A percentile compares a stretch with the other conserved stretches of the same genome.
Conservation (phyloP, 1,140 invertebrate species). For the Thaumetopoea pityocampa region DNA sequence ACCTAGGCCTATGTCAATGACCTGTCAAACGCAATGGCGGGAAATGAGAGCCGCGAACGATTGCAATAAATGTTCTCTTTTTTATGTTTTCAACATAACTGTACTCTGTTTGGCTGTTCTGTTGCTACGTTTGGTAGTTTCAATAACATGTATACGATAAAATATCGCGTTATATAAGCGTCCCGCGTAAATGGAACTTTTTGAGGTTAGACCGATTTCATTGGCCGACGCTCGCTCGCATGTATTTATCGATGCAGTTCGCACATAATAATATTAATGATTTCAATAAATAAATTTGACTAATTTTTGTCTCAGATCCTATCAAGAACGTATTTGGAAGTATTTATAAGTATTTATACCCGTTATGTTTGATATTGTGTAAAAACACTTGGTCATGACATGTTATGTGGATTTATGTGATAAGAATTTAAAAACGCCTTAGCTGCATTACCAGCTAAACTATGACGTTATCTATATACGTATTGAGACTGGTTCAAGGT, state of each 20-base stretch:
- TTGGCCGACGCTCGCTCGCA: background rate
- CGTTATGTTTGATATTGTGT: too few relatives aligned
- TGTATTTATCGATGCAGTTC: constrained; percentile 12
- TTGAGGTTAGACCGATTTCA: constrained; percentile 46
- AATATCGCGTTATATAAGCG: constrained; percentile 35
- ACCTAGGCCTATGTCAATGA: constrained; percentile 60
- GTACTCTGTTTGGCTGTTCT: constrained; percentile 8
- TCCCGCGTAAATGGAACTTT: constrained; percentile 32
- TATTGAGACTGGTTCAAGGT: too few relatives aligned
- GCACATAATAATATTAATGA: constrained; percentile 3
- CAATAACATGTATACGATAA: constrained; percentile 20
- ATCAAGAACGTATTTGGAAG: background rate
- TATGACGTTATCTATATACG: too few relatives aligned
- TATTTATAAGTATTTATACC: too few relatives aligned
- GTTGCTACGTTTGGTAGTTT: constrained; percentile 2
- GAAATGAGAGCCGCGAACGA: constrained; percentile 42
- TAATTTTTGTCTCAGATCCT: constrained; percentile 1
- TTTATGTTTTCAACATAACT: constrained; percentile 21
- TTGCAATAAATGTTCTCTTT: constrained; percentile 12
- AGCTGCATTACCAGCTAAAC: too few relatives aligned
- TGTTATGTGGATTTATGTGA: too few relatives aligned
- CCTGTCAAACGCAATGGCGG: constrained; percentile 73
- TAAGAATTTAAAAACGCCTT: too few relatives aligned
- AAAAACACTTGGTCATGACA: too few relatives aligned
- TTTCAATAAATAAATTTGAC: constrained; percentile 6